Percentiles rank a stretch among this genome's conserved stretches.
phyloP scores from a whole-genome alignment of 2,797 vertebrate species.

The Sebastes itinus region DNA sequence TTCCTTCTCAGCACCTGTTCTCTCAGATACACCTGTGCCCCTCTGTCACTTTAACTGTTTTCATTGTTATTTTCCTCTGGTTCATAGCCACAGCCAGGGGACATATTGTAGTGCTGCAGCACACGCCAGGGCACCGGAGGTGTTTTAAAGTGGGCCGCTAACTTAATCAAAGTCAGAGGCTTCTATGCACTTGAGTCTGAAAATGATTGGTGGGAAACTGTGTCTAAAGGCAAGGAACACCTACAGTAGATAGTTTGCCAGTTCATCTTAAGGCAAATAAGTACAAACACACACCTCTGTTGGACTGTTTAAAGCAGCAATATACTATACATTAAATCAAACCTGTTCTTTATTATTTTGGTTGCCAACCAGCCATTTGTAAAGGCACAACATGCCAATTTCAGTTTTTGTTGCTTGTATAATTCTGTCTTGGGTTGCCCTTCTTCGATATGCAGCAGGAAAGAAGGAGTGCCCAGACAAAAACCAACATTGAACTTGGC shows the following conservation, averaged over 20 bases:
- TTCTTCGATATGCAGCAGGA: background rate
- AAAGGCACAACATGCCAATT: background rate
- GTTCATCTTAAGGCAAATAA: background rate
- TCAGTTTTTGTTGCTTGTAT: background rate
- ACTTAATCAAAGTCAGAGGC: slow-evolving; percentile 51
- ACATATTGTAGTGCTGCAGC: slow-evolving; percentile 15
- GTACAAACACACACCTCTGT: background rate
- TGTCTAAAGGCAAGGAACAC: background rate
- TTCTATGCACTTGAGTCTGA: slow-evolving; percentile 13
- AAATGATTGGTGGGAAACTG: slow-evolving; percentile 14
- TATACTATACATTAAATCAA: background rate
- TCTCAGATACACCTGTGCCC: slow-evolving; percentile 19
- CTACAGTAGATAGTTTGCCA: background rate
- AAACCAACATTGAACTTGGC: background rate
- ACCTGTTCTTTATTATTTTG: background rate
- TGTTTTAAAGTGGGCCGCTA: slow-evolving; percentile 39
- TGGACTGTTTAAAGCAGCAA: background rate
- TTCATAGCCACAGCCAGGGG: slow-evolving; percentile 27
- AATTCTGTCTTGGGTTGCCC: background rate
- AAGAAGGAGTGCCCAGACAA: background rate
- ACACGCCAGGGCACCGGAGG: slow-evolving; percentile 18
- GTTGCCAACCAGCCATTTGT: background rate
- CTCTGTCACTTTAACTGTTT: slow-evolving; percentile 27
- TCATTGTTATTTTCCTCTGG: slow-evolving; percentile 24
- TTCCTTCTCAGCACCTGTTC: background rate